Evolutionary conservation across 1,140 invertebrate genomes (phyloP).

Genomic region (Drosophila elegans): DNA sequence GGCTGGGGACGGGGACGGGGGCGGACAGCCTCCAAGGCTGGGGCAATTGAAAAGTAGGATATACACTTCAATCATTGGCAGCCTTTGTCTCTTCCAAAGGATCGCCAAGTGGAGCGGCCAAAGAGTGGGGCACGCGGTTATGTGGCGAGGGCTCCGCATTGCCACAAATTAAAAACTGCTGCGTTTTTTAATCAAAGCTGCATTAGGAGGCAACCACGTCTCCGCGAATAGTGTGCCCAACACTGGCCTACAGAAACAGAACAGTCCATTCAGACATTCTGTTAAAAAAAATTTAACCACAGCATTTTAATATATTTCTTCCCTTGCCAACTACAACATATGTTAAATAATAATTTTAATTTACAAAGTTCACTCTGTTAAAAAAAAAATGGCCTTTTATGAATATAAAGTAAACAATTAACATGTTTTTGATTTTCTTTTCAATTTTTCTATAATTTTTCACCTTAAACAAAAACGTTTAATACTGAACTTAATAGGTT

Average conservation of each 20-base stretch:
- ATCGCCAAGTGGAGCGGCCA: slow-evolving; percentile 42
- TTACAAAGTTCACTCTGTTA: too few relatives aligned
- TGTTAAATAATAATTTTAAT: too few relatives aligned
- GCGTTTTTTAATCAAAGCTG: slow-evolving; percentile 82
- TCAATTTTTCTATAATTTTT: too few relatives aligned
- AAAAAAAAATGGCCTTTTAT: too few relatives aligned
- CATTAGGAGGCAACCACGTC: slow-evolving; percentile 54
- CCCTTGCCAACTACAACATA: background rate
- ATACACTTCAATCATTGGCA: slow-evolving; percentile 82
- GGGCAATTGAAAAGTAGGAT: slow-evolving; percentile 80
- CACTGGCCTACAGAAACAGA: slow-evolving; percentile 26
- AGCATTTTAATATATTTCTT: background rate
- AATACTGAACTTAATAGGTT: too few relatives aligned
- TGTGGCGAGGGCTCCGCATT: slow-evolving; percentile 38
- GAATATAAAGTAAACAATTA: too few relatives aligned
- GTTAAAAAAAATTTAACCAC: background rate
- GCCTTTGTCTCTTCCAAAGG: slow-evolving; percentile 73
- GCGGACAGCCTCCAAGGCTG: slow-evolving; percentile 42
- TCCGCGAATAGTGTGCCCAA: slow-evolving; percentile 19
- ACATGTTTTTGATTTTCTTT: too few relatives aligned
- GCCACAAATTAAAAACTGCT: slow-evolving; percentile 80
- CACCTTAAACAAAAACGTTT: too few relatives aligned
- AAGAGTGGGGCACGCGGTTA: slow-evolving; percentile 26
- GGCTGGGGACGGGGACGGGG: background rate
- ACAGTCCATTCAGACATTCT: background rate